phyloP scores from a whole-genome alignment of 2,113 vertebrate species.

The Petrocephalus microphthalmus region DNA sequence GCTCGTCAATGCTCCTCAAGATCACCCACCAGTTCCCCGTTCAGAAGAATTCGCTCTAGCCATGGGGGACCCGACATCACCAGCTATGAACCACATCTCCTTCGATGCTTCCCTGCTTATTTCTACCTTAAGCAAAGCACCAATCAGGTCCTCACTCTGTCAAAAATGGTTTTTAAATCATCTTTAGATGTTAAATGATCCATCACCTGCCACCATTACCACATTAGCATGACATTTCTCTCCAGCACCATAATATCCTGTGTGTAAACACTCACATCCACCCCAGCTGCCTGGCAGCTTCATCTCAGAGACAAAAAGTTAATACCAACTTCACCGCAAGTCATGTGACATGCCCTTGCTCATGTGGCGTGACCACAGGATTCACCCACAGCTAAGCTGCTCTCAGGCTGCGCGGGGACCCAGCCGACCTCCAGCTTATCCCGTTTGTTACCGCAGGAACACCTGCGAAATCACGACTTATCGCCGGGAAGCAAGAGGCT shows the following conservation, averaged over 20 bases:
- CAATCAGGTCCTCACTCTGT: not conserved
- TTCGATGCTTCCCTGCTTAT: no score
- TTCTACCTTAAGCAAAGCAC: not conserved
- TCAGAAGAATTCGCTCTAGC: not conserved
- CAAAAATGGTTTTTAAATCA: not conserved
- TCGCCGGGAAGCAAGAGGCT: not conserved
- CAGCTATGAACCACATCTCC: not conserved
- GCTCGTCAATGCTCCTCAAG: not conserved
- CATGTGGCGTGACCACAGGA: not conserved
- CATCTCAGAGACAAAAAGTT: not conserved
- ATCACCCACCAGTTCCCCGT: not conserved
- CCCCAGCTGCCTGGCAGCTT: not conserved
- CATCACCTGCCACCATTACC: not conserved
- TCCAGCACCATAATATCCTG: not conserved
- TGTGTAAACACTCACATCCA: not conserved
- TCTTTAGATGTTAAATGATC: not conserved
- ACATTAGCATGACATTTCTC: not conserved
- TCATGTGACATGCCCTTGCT: not conserved
- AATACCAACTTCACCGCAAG: not conserved
- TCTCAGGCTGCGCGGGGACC: not conserved
- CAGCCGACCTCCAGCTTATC: not conserved
- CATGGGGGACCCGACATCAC: not conserved
- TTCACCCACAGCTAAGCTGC: not conserved
- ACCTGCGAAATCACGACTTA: not conserved
- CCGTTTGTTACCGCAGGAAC: not conserved